phyloP scores from a whole-genome alignment of 2,113 vertebrate species.

The Entelurus aequoreus region DNA sequence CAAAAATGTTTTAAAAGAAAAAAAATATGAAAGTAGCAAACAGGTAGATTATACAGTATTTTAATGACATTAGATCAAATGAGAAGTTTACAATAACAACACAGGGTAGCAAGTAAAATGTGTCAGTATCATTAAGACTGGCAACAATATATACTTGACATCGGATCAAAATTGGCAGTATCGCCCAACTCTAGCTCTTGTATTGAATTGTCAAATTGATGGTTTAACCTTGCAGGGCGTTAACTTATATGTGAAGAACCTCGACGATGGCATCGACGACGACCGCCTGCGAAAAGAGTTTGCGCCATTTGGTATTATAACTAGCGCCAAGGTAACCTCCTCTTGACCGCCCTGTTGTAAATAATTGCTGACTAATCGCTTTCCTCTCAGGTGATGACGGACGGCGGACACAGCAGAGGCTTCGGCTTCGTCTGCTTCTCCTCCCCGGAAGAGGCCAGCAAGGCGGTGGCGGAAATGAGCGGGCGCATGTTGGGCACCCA shows the following conservation, averaged over 20 bases:
- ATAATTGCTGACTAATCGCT: neutral
- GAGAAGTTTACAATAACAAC: too few species aligned
- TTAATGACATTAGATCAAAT: too few species aligned
- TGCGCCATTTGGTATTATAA: conserved; percentile 93
- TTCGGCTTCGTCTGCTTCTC: conserved; percentile 99
- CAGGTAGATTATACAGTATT: too few species aligned
- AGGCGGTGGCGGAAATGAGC: conserved; percentile 98
- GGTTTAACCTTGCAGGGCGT: conserved; percentile 77
- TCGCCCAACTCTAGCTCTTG: too few species aligned
- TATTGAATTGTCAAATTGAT: too few species aligned
- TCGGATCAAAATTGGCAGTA: too few species aligned
- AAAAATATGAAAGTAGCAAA: too few species aligned
- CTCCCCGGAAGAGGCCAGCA: conserved; percentile 95
- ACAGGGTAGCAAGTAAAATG: too few species aligned
- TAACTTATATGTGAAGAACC: conserved; percentile 97
- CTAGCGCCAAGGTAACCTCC: conserved; percentile 88
- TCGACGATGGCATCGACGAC: conserved; percentile 95
- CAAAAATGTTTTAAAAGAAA: too few species aligned
- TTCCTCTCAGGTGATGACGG: conserved; percentile 87
- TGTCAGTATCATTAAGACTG: too few species aligned
- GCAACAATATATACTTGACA: too few species aligned
- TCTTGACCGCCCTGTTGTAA: neutral
- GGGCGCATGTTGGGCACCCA: conserved; percentile 96
- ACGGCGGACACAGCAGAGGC: conserved; percentile 94
- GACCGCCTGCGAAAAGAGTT: conserved; percentile 94